Base-by-base conservation (phyloP, 2,797 vertebrate genomes). In the Avahi laniger region DNA sequence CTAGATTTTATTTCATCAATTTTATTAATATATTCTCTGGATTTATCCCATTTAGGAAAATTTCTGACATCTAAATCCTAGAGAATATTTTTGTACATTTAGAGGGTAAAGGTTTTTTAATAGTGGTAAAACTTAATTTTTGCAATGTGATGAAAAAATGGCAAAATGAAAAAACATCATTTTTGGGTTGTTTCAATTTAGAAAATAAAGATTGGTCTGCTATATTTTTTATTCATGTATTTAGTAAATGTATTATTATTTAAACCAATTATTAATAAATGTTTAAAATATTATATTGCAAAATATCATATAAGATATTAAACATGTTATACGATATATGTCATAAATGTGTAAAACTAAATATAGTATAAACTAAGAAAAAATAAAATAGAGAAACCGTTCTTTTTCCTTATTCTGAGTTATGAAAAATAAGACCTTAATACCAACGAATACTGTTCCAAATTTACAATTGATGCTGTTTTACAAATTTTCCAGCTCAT, bases 401-500 rank as follows among this genome's bases (percentile, higher is more conserved):
- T 73, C 1, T 57, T 89, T 33, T 86, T 86, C 13, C 26, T 61
- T 86, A 65, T 95, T 81, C 28, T 81, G 48, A 61, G 20, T 54
- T 85, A 76, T 30, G 57, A 89, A 95, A 91, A 69, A 38, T 67
- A 95, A 90, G 41, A 41, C 1, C 52, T 70, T 75, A 81, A 94
- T 91, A 69, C 41, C 33, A 96, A 85, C 2, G 9, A 91, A 69
- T 54, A 20, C 1, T 70, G 2, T 94, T 95, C 72, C 14, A 92
- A 94, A 75, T 93, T 79, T 90, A 89, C 18, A 92, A 73, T 4
- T 94, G 81, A 92, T 85, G 30, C 9, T 94, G 22, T 67, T 95
- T 85, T 91, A 90, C 18, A 91, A 91, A 94, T 67, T 89, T 95
- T 93, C 24, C 33, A 73, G 35, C 52, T 92, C 72, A 93, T 93